Percentiles rank a stretch among this genome's conserved stretches.
phyloP scores from a whole-genome alignment of 2,888 invertebrate genomes.

The Caenorhabditis angaria region DNA sequence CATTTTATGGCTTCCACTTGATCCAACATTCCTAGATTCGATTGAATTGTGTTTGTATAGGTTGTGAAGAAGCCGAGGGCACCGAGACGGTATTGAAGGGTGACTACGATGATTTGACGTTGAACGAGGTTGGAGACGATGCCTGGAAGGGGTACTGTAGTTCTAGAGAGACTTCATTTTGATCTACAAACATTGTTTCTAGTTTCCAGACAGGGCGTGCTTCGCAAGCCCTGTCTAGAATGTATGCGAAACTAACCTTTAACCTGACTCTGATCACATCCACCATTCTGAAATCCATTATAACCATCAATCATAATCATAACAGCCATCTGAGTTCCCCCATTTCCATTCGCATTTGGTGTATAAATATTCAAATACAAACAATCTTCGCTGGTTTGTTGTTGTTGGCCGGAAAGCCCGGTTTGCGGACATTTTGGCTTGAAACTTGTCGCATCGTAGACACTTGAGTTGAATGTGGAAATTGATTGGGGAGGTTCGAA shows the following conservation, averaged over 20 bases:
- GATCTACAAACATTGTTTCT: no score
- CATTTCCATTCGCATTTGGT: slow-evolving; percentile 39
- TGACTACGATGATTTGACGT: slow-evolving; percentile 61
- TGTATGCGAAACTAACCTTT: slow-evolving; percentile 23
- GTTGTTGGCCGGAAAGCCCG: slow-evolving; percentile 25
- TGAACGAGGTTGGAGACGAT: slow-evolving; percentile 57
- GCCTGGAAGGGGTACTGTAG: neutral
- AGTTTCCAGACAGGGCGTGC: neutral
- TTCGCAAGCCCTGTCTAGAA: no score
- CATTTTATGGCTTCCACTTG: slow-evolving; percentile 57
- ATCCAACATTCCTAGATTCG: slow-evolving; percentile 68
- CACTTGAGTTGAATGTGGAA: slow-evolving; percentile 14
- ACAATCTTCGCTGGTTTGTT: slow-evolving; percentile 61
- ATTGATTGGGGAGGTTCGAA: slow-evolving; percentile 40
- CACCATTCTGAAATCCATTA: slow-evolving; percentile 50
- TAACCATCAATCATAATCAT: slow-evolving; percentile 59
- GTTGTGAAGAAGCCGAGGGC: slow-evolving; percentile 62
- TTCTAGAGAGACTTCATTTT: no score
- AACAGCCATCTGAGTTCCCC: slow-evolving; percentile 45
- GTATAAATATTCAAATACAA: slow-evolving; percentile 62
- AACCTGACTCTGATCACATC: slow-evolving; percentile 45
- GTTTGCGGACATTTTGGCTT: slow-evolving; percentile 59
- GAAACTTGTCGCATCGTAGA: slow-evolving; percentile 58
- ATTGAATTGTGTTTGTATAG: slow-evolving; percentile 48
- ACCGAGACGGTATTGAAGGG: slow-evolving; percentile 62